These are phyloP conservation scores for Sylvia atricapilla DNA, from an alignment of 2,113 vertebrate species.

Conservation along the genomic window DNA sequence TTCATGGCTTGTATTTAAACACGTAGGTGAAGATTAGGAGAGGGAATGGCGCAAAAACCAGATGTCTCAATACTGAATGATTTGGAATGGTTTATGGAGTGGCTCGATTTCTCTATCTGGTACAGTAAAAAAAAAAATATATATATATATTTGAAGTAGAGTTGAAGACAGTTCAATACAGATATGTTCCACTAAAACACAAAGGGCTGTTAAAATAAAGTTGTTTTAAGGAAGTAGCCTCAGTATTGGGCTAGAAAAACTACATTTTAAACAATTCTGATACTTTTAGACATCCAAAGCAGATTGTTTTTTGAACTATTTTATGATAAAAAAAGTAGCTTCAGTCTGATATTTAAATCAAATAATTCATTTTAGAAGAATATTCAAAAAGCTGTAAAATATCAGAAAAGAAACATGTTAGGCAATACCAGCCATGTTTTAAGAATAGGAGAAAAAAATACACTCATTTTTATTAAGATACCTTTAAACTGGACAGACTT, in stretches of 20 bases:
- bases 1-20: not conserved
- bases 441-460: not conserved
- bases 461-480: not conserved
- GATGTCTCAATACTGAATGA: not conserved
- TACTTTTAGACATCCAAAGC: not conserved
- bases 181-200: not conserved
- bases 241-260: not conserved
- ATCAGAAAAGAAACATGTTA: not conserved
- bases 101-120: not conserved
- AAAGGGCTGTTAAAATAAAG: not conserved
- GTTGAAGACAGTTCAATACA: not conserved
- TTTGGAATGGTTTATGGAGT: not conserved
- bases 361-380: not conserved
- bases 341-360: not conserved
- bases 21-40: not conserved
- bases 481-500: not conserved
- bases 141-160: not conserved
- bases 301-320: not conserved
- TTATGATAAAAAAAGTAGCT: not conserved
- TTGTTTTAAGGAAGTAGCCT: not conserved
- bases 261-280: not conserved
- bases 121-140: not conserved
- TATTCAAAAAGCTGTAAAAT: not conserved
- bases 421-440: not conserved
- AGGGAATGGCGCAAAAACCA: not conserved